Percentiles rank a stretch among this genome's conserved stretches.
Evolutionary conservation across 2,113 vertebrate species (phyloP).

Genomic region (Microcebus lehilahytsara): DNA sequence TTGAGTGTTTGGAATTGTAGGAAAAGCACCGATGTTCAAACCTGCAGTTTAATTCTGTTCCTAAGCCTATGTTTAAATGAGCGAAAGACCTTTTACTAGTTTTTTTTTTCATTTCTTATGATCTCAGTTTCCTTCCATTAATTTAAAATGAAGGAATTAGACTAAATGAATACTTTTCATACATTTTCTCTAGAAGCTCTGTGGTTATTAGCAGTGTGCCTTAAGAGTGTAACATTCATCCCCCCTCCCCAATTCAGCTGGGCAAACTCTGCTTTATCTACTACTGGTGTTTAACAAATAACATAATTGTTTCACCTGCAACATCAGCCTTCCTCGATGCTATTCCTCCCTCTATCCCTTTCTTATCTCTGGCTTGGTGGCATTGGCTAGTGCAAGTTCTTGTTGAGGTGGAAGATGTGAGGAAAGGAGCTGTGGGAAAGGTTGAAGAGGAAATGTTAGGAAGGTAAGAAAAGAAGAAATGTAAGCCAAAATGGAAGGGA

Average conservation of each 20-base stretch:
- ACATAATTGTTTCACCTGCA: background rate
- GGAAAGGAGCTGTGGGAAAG: background rate
- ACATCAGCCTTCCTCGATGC: background rate
- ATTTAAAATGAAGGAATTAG: background rate
- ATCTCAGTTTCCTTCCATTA: background rate
- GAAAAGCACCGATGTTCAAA: background rate
- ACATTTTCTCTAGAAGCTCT: background rate
- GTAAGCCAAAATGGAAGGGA: background rate
- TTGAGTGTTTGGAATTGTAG: background rate
- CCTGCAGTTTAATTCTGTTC: background rate
- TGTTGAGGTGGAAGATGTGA: rapidly evolving
- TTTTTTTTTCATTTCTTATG: background rate
- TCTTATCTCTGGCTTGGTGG: background rate
- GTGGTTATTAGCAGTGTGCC: background rate
- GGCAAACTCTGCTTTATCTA: background rate
- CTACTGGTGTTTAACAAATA: background rate
- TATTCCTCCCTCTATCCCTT: background rate
- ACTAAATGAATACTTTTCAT: background rate
- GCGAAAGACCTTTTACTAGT: background rate
- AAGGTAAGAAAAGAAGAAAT: background rate
- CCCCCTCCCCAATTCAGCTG: background rate
- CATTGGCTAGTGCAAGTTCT: background rate
- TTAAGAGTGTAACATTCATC: background rate
- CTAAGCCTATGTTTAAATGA: background rate
- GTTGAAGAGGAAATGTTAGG: no score